phyloP scores from a whole-genome alignment of 1,140 invertebrate species.

The Anagrus nilaparvatae region DNA sequence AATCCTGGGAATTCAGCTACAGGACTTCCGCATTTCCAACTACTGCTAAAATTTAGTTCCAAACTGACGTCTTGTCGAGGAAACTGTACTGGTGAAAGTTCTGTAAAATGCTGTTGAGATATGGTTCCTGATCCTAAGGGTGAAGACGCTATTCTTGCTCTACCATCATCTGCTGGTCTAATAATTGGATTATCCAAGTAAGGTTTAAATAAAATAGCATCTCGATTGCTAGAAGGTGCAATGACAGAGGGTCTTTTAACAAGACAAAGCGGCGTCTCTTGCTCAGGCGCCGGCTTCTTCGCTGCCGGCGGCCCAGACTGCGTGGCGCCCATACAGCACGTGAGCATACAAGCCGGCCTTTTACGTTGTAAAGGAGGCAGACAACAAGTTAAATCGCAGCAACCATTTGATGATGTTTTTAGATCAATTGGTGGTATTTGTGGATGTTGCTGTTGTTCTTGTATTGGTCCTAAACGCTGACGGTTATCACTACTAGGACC shows the following conservation, averaged over 20 bases:
- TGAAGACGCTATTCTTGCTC: slow-evolving; percentile 29
- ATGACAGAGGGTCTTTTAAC: slow-evolving; percentile 30
- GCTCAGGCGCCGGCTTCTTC: slow-evolving; percentile 20
- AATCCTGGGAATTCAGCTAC: slow-evolving; percentile 23
- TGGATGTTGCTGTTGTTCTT: too few relatives aligned
- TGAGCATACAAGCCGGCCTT: slow-evolving; percentile 15
- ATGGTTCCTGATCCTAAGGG: slow-evolving; percentile 31
- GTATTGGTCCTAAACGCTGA: slow-evolving; percentile 31
- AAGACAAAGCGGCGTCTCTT: slow-evolving; percentile 36
- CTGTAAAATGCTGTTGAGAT: slow-evolving; percentile 16
- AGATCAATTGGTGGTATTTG: too few relatives aligned
- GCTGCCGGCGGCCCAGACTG: slow-evolving; percentile 16
- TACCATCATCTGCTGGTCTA: slow-evolving; percentile 20
- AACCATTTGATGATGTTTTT: slow-evolving; percentile 2
- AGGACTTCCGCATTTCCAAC: neutral
- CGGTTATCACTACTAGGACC: slow-evolving; percentile 31
- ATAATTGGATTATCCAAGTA: slow-evolving; percentile 50
- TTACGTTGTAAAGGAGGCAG: too few relatives aligned
- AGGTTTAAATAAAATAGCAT: slow-evolving; percentile 53
- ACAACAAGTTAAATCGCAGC: slow-evolving; percentile 18
- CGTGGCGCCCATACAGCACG: slow-evolving; percentile 22
- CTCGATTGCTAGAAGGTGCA: slow-evolving; percentile 28
- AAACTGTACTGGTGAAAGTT: neutral
- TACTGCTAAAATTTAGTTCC: neutral
- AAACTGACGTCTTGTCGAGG: too few relatives aligned